A percentile compares a stretch with the other conserved stretches of the same genome.
Evolutionary conservation across 2,888 invertebrate genomes (phyloP).

Genomic region (Yponomeuta sedellus): DNA sequence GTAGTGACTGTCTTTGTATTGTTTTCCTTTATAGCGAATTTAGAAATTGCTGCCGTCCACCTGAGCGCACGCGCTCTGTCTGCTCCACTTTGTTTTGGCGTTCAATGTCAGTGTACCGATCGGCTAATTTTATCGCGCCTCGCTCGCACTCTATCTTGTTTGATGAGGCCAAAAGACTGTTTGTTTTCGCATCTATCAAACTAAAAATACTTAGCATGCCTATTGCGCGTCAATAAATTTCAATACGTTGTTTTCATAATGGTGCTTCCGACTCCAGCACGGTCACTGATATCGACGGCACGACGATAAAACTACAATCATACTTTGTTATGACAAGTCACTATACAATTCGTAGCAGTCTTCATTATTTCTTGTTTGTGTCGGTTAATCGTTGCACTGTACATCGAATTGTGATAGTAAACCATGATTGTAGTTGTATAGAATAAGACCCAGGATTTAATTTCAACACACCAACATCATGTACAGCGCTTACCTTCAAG

Average conservation of each 20-base stretch:
- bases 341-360: too few species aligned
- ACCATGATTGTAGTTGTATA: too few species aligned
- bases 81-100: slow-evolving; percentile 72
- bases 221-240: not conserved
- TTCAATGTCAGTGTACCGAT: slow-evolving; percentile 72
- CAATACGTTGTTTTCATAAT: not conserved
- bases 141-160: slow-evolving; percentile 60
- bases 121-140: slow-evolving; percentile 71
- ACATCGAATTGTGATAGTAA: too few species aligned
- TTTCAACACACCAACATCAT: too few species aligned
- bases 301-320: too few species aligned
- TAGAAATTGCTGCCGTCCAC: slow-evolving; percentile 44
- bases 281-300: not conserved
- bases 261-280: not conserved
- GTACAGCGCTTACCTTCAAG: too few species aligned
- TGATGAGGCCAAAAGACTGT: slow-evolving; percentile 63
- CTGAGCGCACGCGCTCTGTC: slow-evolving; percentile 60
- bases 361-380: too few species aligned
- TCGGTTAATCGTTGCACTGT: too few species aligned
- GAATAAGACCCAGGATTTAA: too few species aligned
- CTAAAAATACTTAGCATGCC: not conserved
- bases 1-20: not conserved
- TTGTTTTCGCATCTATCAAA: slow-evolving; percentile 44
- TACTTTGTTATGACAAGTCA: too few species aligned
- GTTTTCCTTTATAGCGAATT: slow-evolving; percentile 37